phyloP scores from a whole-genome alignment of 2,888 invertebrate species.

The Brachypterus glaber region DNA sequence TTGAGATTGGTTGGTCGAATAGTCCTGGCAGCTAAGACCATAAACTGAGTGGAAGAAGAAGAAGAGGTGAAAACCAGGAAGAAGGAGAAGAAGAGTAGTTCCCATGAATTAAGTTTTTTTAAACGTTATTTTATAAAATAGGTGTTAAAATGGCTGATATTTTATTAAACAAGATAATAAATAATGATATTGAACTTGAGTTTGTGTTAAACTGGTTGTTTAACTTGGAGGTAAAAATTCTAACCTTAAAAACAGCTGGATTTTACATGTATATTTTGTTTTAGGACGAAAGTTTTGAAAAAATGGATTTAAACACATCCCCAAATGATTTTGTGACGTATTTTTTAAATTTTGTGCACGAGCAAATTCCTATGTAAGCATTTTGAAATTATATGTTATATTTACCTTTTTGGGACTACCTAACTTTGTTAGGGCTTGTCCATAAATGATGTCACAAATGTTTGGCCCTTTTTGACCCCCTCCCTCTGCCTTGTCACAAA shows the following conservation, averaged over 20 bases:
- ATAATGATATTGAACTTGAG: constrained; percentile 38
- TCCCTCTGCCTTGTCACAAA: no score
- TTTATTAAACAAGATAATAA: constrained; percentile 44
- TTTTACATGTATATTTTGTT: constrained; percentile 14
- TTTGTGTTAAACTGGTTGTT: constrained; percentile 44
- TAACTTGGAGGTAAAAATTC: constrained; percentile 34
- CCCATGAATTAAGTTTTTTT: no score
- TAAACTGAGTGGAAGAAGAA: no score
- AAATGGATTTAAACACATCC: constrained; percentile 22
- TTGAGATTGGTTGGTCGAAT: no score
- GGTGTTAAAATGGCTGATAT: constrained; percentile 46
- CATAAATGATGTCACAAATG: no score
- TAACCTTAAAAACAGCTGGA: constrained; percentile 12
- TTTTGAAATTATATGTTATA: no score
- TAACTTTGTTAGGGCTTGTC: not conserved
- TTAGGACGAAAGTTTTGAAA: constrained; percentile 18
- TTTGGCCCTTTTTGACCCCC: constrained; percentile 5
- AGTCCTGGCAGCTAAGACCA: no score
- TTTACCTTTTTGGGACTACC: no score
- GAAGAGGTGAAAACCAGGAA: no score
- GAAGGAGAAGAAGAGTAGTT: no score
- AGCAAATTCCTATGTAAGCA: constrained; percentile 30
- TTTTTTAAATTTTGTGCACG: constrained; percentile 37
- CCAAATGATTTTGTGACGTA: constrained; percentile 33
- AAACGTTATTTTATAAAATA: no score